A percentile compares a stretch with the other conserved stretches of the same genome.
Evolutionary conservation across 1,140 invertebrate species (phyloP).

Genomic region (Drosophila erecta): DNA sequence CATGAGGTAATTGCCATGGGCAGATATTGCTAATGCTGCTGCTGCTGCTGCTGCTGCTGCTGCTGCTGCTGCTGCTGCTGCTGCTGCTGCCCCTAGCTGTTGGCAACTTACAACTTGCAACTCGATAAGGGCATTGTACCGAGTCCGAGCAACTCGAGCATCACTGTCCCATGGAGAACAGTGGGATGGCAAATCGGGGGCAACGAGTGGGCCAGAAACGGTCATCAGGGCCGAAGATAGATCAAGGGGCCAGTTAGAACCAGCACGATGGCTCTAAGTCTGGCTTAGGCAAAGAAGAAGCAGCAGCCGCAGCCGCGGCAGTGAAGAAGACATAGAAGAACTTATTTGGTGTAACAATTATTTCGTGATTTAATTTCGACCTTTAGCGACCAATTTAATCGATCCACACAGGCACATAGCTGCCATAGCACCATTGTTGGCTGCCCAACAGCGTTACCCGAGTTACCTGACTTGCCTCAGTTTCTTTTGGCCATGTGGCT

Average conservation of each 20-base stretch:
- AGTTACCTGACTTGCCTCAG: slow-evolving; percentile 6
- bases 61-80: not conserved
- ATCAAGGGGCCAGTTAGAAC: slow-evolving; percentile 40
- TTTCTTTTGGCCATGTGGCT: slow-evolving; percentile 7
- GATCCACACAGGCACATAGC: slow-evolving; percentile 50
- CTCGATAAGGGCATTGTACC: slow-evolving; percentile 57
- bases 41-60: not conserved
- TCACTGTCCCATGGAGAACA: slow-evolving; percentile 21
- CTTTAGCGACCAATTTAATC: slow-evolving; percentile 84
- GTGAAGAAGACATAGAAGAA: slow-evolving; percentile 58
- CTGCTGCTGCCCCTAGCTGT: not conserved
- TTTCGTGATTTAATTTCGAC: slow-evolving; percentile 84
- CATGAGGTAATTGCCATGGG: slow-evolving; percentile 74
- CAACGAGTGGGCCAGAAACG: slow-evolving; percentile 30
- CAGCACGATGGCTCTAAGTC: slow-evolving; percentile 24
- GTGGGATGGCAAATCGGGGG: not conserved
- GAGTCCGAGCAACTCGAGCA: slow-evolving; percentile 18
- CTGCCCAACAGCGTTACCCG: slow-evolving; percentile 49
- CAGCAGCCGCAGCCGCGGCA: slow-evolving; percentile 7
- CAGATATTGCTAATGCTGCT: slow-evolving; percentile 43
- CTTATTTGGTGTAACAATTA: slow-evolving; percentile 84
- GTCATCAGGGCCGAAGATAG: slow-evolving; percentile 61
- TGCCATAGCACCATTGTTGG: slow-evolving; percentile 63
- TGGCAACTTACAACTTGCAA: slow-evolving; percentile 34
- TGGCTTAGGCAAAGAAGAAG: not conserved